Conservation (phyloP, 2,797 vertebrate species). For the Rousettus madagascariensis region DNA sequence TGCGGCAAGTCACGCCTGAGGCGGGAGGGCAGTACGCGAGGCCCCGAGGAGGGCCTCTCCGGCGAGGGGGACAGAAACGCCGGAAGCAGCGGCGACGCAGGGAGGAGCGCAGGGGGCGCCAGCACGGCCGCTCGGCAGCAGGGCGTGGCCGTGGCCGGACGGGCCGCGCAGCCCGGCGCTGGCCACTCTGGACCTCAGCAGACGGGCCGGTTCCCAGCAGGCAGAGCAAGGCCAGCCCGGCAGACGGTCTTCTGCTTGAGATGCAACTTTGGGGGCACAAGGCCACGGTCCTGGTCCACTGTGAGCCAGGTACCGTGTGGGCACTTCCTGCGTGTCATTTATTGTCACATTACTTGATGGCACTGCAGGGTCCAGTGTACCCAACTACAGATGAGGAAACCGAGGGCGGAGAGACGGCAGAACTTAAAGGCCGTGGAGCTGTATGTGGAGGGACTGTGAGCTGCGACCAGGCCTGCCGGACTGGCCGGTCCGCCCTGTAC, state of each 20-base stretch:
- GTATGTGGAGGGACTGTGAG: neutral
- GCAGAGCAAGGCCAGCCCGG: too few relatives aligned
- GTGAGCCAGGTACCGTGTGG: neutral
- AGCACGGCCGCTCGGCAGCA: fast-evolving
- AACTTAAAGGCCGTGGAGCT: neutral
- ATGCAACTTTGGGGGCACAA: neutral
- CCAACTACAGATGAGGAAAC: neutral
- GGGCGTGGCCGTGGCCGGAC: neutral
- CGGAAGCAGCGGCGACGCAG: fast-evolving
- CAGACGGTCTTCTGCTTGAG: neutral
- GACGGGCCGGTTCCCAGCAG: neutral
- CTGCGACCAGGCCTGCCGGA: neutral
- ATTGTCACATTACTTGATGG: neutral
- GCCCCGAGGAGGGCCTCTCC: neutral
- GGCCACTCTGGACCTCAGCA: neutral
- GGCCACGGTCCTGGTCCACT: neutral
- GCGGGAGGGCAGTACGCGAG: neutral
- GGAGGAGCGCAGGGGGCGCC: neutral
- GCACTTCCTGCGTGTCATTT: too few relatives aligned
- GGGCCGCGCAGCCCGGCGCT: fast-evolving
- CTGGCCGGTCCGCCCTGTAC: neutral
- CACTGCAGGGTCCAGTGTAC: neutral
- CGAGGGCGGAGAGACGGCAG: neutral
- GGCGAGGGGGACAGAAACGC: neutral
- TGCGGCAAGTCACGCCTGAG: neutral